Conservation (phyloP, 2,888 invertebrate genomes). For the Gortyna flavago region DNA sequence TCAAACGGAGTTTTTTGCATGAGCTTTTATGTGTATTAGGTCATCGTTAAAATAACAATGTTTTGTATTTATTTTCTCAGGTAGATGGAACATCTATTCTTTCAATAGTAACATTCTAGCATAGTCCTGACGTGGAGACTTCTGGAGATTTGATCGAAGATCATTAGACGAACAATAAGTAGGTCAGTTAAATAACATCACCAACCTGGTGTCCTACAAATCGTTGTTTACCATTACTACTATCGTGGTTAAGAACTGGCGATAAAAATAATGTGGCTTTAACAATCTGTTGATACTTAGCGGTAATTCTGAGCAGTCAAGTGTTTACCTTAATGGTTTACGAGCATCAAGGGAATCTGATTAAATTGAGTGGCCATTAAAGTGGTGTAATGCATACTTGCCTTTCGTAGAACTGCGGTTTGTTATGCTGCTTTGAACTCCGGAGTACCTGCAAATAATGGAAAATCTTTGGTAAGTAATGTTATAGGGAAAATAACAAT, state of each 20-base stretch:
- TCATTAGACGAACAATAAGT: neutral
- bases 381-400: constrained; percentile 52
- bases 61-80: neutral
- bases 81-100: neutral
- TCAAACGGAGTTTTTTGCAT: neutral
- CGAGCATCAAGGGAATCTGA: constrained; percentile 57
- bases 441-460: constrained; percentile 55
- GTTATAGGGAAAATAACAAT: neutral
- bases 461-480: constrained; percentile 25
- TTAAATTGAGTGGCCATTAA: constrained; percentile 47
- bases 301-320: constrained; percentile 48
- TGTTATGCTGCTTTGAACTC: constrained; percentile 34
- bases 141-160: too few relatives aligned
- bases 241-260: constrained; percentile 34
- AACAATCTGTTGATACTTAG: constrained; percentile 59
- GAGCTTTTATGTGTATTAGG: neutral
- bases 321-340: constrained; percentile 60
- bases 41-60: neutral
- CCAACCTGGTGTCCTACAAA: constrained; percentile 40
- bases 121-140: neutral
- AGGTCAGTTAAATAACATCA: neutral
- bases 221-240: constrained; percentile 33
- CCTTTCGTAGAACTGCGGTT: constrained; percentile 50
- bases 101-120: neutral
- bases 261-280: constrained; percentile 57